A percentile compares a stretch with the other conserved stretches of the same genome.
phyloP scores from a whole-genome alignment of 2,113 vertebrate species.

The Bagarius yarrelli region DNA sequence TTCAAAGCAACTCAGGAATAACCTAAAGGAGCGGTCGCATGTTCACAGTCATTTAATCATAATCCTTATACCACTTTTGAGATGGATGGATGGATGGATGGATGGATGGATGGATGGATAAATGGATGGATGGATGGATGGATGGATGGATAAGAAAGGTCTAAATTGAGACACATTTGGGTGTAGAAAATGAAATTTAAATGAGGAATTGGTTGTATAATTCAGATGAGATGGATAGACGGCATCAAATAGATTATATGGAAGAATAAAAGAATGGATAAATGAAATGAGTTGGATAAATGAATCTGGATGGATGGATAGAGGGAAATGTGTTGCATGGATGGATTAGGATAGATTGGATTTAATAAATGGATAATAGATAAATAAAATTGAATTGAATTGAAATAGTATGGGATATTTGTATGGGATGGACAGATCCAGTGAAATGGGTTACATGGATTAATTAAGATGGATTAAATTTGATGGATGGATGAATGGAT shows the following conservation, averaged over 20 bases:
- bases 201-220: no score
- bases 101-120: conserved; percentile 60
- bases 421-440: no score
- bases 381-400: no score
- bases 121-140: conserved; percentile 49
- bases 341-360: background rate
- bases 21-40: conserved; percentile 74
- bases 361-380: background rate
- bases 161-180: no score
- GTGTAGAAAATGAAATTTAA: no score
- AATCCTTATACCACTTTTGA: conserved; percentile 56
- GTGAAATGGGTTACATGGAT: no score
- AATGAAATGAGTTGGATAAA: no score
- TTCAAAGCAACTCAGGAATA: conserved; percentile 79
- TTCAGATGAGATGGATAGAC: no score
- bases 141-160: conserved; percentile 45
- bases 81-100: conserved; percentile 54
- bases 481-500: background rate
- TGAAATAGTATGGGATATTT: no score
- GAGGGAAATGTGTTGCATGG: background rate
- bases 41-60: conserved; percentile 77
- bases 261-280: conserved; percentile 44
- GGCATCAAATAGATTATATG: background rate
- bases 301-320: no score
- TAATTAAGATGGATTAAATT: no score